These are phyloP conservation scores for Turritopsis dohrnii DNA, from an alignment of 30 jellyfish, hydroid and myxozoan genomes.

Conservation along the genomic window DNA sequence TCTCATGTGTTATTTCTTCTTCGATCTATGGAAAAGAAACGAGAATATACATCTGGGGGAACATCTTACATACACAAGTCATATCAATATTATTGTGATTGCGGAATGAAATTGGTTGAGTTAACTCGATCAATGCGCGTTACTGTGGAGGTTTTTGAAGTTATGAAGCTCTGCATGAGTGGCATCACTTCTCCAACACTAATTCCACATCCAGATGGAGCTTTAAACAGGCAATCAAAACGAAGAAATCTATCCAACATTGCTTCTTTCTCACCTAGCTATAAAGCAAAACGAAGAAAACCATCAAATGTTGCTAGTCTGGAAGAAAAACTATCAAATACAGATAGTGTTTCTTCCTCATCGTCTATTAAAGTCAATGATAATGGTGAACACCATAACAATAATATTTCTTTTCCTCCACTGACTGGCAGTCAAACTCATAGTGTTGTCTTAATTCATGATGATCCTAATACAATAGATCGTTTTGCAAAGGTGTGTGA, in stretches of 20 bases:
- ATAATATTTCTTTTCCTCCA: not conserved
- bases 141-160: not conserved
- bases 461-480: not conserved
- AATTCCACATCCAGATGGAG: not conserved
- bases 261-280: not conserved
- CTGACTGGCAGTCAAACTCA: not conserved
- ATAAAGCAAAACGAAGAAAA: not conserved
- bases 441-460: not conserved
- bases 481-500: not conserved
- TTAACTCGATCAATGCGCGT: not conserved
- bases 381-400: too few species aligned
- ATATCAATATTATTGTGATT: not conserved
- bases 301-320: too few species aligned
- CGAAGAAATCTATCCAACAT: too few species aligned
- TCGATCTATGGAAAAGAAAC: not conserved
- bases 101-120: not conserved
- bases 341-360: not conserved
- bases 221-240: not conserved
- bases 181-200: not conserved
- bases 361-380: not conserved
- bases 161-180: not conserved
- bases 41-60: not conserved
- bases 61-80: not conserved
- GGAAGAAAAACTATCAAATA: not conserved
- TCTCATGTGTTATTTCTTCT: not conserved